A percentile compares a stretch with the other conserved stretches of the same genome.
phyloP scores from a whole-genome alignment of 2,888 invertebrate species.

The Sabellastarte sp. region DNA sequence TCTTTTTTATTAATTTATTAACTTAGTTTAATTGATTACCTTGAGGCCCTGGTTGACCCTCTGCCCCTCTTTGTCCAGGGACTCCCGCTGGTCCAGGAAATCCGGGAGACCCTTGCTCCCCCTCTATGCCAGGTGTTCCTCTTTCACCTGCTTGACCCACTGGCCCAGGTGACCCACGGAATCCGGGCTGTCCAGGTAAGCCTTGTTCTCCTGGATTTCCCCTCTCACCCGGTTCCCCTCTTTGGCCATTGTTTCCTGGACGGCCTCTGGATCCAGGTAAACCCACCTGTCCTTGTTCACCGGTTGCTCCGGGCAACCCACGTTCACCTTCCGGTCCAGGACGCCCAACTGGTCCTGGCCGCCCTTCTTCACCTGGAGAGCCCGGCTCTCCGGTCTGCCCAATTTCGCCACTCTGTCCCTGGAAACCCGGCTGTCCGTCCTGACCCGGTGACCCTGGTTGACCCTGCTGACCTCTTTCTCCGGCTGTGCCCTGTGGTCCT shows the following conservation, averaged over 20 bases:
- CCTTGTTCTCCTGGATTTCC: conserved; percentile 19
- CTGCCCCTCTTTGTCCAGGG: conserved; percentile 21
- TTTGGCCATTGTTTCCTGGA: conserved; percentile 15
- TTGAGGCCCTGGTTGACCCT: conserved; percentile 32
- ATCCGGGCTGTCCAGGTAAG: conserved; percentile 10
- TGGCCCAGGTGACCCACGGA: conserved; percentile 16
- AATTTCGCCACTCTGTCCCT: conserved; percentile 1
- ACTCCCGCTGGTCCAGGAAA: conserved; percentile 18
- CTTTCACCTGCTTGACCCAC: neutral
- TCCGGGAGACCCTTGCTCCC: conserved; percentile 31
- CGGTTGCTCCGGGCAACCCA: conserved; percentile 13
- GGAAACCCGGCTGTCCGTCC: conserved; percentile 12
- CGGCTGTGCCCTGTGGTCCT: no score
- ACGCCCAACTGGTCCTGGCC: conserved; percentile 17
- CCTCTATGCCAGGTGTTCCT: conserved; percentile 34
- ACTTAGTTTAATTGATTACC: conserved; percentile 7
- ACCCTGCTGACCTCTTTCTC: conserved; percentile 7
- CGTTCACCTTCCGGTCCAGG: conserved; percentile 14
- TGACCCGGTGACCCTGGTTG: conserved; percentile 11
- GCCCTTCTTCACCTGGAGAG: conserved; percentile 12
- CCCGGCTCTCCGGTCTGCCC: conserved; percentile 16
- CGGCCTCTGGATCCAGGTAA: conserved; percentile 13
- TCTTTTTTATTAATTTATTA: no score
- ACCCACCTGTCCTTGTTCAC: conserved; percentile 17
- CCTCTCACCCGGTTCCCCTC: conserved; percentile 2